Evolutionary conservation across 2,797 vertebrate genomes (phyloP), one percentile per base, ranked within the genome.

Genomic region (Lepilemur septentrionalis): DNA sequence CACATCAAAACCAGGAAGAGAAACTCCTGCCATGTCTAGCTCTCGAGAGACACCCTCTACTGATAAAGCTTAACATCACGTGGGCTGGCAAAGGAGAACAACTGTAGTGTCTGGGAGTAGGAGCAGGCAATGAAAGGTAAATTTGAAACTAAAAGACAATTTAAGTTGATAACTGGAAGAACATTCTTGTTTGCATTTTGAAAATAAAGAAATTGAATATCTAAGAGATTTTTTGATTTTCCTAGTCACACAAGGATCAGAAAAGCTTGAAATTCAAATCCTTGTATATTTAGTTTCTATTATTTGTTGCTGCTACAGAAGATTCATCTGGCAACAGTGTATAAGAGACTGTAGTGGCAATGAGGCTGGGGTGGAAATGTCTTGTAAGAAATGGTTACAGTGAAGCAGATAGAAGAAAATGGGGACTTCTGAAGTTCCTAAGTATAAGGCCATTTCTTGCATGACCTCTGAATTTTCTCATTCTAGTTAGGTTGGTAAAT

Each of bases 211-310:
- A 48, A 55, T 30, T 59, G 28, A 93, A 17, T 43, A 35, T 48
- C 17, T 55, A n/a, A 81, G 30, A 78, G 61, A 93, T 78, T 92
- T 76, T 55, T 69, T 83, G 35, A 25, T 46, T 78, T 81, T 50
- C 23, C 17, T 75, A 50, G 12, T 90, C 18, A 83, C 22, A 69
- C 30, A 50, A 69, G 14, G 28, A 61, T 57, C 43, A 86, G 48
- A 86, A 90, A 93, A 59, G 1, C 23, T 38, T 79, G 41, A 14
- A 78, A 69, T 75, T 65, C 11, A 86, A 76, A 89, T 11, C 20
- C 0, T 2, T n/a, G 0, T 41, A 2, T 43, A 55, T 91, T n/a
- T 67, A 55, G 30, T 85, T 82, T 59, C 50, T 18, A 48, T 67
- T 46, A 13, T n/a, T 28, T 13, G 1, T 69, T 63, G 15, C 38